Base-by-base conservation (phyloP, 2,113 vertebrate species). In the Pantherophis guttatus region DNA sequence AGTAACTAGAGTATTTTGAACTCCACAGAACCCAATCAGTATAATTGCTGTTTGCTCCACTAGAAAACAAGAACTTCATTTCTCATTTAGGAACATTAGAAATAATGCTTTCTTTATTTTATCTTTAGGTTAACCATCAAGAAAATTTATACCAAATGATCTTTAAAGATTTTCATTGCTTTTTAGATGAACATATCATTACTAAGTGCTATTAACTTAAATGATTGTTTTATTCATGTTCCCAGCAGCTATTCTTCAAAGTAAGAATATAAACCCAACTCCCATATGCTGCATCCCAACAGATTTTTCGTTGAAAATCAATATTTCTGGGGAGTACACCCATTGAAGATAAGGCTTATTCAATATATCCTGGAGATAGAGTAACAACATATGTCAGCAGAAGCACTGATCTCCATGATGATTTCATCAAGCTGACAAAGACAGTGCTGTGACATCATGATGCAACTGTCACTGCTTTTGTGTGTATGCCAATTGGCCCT, bases 1-100 rank as follows among this genome's bases (percentile, higher is more conserved):
- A 94, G 93, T 85, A 24, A 89, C 55, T 57, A 89, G 87, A 13
- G 92, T 86, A 54, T 50, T 89, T 54, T 44, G n/a, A 88, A 91
- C 87, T 26, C 70, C 52, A 50, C 29, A 91, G 55, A 85, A 87
- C 26, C 21, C 23, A 89, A 62, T 26, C 53, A 44, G 54, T 62
- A 89, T 75, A 33, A 44, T 33, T 92, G 87, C 44, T 89, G 8
- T 23, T 33, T 55, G 52, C 39, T 65, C 24, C 91, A 55, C 75
- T 62, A 8, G 29, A 53, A 92, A 94, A 50, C 85, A 3, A 85
- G 19, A 13, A 8, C 88, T 92, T 93, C 9, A n/a, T 86, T 91
- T 24, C 53, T 81, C 54, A 94, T 44, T 65, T 90, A 87, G 62
- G 54, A 90, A 81, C 24, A 24, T 57, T 75, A 91, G 88, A 90